Percentiles rank a stretch among this genome's conserved stretches.
These are phyloP conservation scores for Heliconius hewitsoni DNA, from an alignment of 1,140 invertebrate species.

Conservation along the genomic window DNA sequence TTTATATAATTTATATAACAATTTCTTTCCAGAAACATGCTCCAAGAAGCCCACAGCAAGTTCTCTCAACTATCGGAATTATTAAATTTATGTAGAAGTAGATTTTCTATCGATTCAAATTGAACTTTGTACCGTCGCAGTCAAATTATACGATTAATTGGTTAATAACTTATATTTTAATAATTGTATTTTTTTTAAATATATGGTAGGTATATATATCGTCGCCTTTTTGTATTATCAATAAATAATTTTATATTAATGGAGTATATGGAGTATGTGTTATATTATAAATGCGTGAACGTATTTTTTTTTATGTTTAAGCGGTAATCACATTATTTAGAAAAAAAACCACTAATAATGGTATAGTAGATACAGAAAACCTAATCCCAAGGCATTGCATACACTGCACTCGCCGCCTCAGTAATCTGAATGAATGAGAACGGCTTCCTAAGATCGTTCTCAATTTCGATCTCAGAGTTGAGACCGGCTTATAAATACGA, in stretches of 20 bases:
- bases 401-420: background rate
- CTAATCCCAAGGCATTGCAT: background rate
- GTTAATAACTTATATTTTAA: background rate
- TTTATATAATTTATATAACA: slow-evolving; percentile 25
- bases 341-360: no score
- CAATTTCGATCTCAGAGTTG: no score
- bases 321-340: no score
- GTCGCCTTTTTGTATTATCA: background rate
- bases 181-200: background rate
- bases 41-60: slow-evolving; percentile 61
- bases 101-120: slow-evolving; percentile 41
- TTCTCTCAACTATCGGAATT: slow-evolving; percentile 57
- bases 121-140: slow-evolving; percentile 44
- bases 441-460: no score
- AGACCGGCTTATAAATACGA: no score
- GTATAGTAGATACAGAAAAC: background rate
- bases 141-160: slow-evolving; percentile 26
- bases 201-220: background rate
- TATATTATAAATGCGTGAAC: no score
- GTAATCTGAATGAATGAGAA: no score
- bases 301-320: no score
- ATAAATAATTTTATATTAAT: background rate
- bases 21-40: slow-evolving; percentile 53
- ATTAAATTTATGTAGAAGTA: slow-evolving; percentile 58
- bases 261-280: background rate